phyloP scores from a whole-genome alignment of 2,888 invertebrate genomes.

The Cyclophora punctaria region DNA sequence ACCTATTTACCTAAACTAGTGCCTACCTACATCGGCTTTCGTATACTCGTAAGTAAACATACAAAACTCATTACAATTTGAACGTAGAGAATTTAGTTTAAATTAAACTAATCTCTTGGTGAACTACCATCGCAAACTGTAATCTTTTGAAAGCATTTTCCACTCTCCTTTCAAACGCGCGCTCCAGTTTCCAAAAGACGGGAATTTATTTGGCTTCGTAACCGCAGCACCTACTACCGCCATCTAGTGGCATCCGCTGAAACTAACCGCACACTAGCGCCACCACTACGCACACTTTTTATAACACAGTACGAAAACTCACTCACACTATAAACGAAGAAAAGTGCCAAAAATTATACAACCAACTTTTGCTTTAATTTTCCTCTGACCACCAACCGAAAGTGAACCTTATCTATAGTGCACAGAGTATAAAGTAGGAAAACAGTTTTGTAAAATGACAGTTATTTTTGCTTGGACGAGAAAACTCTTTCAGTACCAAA shows the following conservation, averaged over 20 bases:
- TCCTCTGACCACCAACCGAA: conserved; percentile 9
- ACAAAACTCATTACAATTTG: too few relatives aligned
- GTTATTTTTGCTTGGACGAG: conserved; percentile 24
- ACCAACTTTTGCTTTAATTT: conserved; percentile 22
- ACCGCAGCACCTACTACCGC: conserved; percentile 44
- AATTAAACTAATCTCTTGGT: conserved; percentile 27
- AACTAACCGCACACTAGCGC: conserved; percentile 58
- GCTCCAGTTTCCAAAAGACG: conserved; percentile 27
- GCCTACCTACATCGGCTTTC: too few relatives aligned
- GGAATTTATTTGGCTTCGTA: conserved; percentile 24
- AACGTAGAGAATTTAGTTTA: not conserved
- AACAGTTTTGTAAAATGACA: conserved; percentile 9
- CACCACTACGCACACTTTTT: conserved; percentile 44
- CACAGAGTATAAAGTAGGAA: conserved; percentile 19
- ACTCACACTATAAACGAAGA: conserved; percentile 45
- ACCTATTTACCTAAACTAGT: too few relatives aligned
- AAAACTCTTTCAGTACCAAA: conserved; percentile 18
- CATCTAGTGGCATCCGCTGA: conserved; percentile 43
- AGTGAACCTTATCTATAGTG: not conserved
- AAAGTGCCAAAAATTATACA: conserved; percentile 51
- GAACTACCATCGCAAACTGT: conserved; percentile 21
- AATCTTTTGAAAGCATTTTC: conserved; percentile 46
- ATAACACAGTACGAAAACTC: conserved; percentile 30
- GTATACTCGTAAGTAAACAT: too few relatives aligned
- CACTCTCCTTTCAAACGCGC: conserved; percentile 41